These are phyloP conservation scores for Neoscelio sp. DNA, from an alignment of 2,888 invertebrate species.

Conservation along the genomic window DNA sequence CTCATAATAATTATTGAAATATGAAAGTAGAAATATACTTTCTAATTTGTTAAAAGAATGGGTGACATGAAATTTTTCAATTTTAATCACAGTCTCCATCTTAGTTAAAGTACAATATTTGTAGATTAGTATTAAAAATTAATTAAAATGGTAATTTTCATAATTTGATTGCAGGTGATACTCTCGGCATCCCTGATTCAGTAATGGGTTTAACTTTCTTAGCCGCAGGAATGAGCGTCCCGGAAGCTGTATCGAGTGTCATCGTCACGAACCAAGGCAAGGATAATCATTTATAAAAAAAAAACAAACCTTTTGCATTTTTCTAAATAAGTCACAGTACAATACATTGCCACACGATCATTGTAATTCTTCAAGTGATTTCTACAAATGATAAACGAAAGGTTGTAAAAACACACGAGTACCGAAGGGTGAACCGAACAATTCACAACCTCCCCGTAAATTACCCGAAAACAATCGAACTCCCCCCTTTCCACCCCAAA, in stretches of 20 bases:
- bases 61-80: too few relatives aligned
- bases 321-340: too few relatives aligned
- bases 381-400: too few relatives aligned
- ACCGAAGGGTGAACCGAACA: slow-evolving; percentile 46
- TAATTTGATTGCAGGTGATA: slow-evolving; percentile 86
- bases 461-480: slow-evolving; percentile 44
- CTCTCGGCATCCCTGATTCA: slow-evolving; percentile 91
- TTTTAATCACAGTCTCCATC: too few relatives aligned
- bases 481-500: slow-evolving; percentile 12
- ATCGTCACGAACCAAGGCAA: slow-evolving; percentile 92
- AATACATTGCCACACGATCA: too few relatives aligned
- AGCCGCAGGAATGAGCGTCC: slow-evolving; percentile 93
- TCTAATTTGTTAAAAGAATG: too few relatives aligned
- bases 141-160: slow-evolving; percentile 40
- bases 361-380: too few relatives aligned
- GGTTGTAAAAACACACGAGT: slow-evolving; percentile 1
- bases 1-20: too few relatives aligned
- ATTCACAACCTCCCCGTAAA: slow-evolving; percentile 48
- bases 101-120: too few relatives aligned
- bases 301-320: too few relatives aligned
- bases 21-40: too few relatives aligned
- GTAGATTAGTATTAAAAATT: slow-evolving; percentile 19
- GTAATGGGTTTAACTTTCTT: slow-evolving; percentile 94
- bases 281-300: not conserved
- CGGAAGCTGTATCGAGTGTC: slow-evolving; percentile 94